phyloP scores from a whole-genome alignment of 2,113 vertebrate genomes.

The Myocastor coypus region DNA sequence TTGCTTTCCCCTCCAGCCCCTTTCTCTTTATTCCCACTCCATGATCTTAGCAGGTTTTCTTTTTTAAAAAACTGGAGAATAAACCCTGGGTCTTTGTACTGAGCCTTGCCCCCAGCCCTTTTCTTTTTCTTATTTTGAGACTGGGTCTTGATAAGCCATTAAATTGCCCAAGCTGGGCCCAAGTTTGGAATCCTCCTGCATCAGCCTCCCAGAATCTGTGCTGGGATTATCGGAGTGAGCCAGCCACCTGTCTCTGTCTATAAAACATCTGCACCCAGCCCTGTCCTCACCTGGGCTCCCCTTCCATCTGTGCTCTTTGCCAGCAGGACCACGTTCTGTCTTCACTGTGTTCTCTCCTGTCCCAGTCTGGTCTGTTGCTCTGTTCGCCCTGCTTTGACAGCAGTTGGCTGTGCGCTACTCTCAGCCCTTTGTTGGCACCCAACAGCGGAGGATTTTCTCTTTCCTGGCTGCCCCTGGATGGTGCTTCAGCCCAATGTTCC shows the following conservation, averaged over 20 bases:
- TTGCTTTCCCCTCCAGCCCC: not conserved
- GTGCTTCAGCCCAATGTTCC: not conserved
- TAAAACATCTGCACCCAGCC: not conserved
- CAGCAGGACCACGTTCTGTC: too few relatives aligned
- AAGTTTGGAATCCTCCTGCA: not conserved
- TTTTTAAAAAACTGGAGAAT: not conserved
- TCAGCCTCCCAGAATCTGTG: not conserved
- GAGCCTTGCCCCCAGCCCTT: not conserved
- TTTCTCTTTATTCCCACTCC: not conserved
- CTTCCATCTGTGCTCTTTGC: not conserved
- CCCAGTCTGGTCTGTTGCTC: not conserved
- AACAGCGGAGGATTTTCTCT: not conserved
- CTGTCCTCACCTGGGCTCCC: not conserved
- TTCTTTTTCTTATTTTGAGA: not conserved
- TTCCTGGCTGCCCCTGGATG: not conserved
- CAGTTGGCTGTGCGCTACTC: not conserved
- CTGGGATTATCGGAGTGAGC: not conserved
- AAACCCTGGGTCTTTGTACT: not conserved
- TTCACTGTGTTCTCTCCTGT: not conserved
- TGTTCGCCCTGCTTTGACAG: not conserved
- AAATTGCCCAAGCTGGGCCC: not conserved
- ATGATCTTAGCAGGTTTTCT: not conserved
- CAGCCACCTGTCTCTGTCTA: too few relatives aligned
- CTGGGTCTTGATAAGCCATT: not conserved
- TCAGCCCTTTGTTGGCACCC: not conserved